These are phyloP conservation scores for Gymnoscopelus braueri DNA, from an alignment of 2,797 vertebrate genomes.

Conservation along the genomic window DNA sequence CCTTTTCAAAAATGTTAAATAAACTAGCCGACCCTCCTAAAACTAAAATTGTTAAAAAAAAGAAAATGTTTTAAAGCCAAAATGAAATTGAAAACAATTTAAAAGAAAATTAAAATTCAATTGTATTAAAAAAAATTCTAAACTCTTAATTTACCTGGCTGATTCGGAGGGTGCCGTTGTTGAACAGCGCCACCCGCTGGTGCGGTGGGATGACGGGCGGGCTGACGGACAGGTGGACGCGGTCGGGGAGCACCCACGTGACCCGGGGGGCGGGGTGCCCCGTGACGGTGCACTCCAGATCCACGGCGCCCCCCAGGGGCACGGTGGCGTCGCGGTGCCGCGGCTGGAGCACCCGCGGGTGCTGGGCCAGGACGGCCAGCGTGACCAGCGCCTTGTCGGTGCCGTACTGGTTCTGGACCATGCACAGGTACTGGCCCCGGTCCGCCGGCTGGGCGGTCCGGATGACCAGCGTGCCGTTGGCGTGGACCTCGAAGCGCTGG, in stretches of 20 bases:
- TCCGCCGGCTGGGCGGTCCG: conserved; percentile 83
- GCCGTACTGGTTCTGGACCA: conserved; percentile 85
- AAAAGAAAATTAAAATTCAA: too few relatives aligned
- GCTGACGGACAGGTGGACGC: conserved; percentile 54
- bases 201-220: conserved; percentile 50
- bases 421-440: conserved; percentile 89
- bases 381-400: conserved; percentile 76
- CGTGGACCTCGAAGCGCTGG: conserved; percentile 87
- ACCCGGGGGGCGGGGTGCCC: conserved; percentile 84
- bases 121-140: too few relatives aligned
- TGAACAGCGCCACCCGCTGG: conserved; percentile 75
- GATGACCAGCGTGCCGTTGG: conserved; percentile 89
- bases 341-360: conserved; percentile 81
- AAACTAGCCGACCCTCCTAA: too few relatives aligned
- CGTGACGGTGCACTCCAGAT: conserved; percentile 84
- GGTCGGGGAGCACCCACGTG: conserved; percentile 90
- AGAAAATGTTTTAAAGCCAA: too few relatives aligned
- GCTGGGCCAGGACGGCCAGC: conserved; percentile 82
- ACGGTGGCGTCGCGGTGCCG: conserved; percentile 83
- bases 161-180: conserved; percentile 86
- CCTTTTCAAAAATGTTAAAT: too few relatives aligned
- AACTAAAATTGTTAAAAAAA: too few relatives aligned
- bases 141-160: conserved; percentile 5
- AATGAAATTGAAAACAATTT: too few relatives aligned
- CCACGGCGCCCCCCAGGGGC: conserved; percentile 79